Evolutionary conservation across 2,888 invertebrate genomes (phyloP).

Genomic region (Linyphia triangularis): DNA sequence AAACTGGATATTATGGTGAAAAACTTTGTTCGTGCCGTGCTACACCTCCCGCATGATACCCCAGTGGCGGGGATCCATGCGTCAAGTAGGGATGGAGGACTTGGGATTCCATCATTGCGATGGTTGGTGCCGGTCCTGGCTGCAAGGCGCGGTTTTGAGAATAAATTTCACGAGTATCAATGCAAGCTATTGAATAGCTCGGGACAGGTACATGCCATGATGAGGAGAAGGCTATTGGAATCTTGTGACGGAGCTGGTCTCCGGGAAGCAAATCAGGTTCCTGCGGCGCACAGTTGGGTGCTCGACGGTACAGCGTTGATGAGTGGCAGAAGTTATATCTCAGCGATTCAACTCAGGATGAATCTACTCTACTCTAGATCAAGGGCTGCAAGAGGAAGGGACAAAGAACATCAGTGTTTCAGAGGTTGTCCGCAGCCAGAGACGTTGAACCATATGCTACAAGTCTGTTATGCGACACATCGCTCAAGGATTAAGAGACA

Average conservation of each 20-base stretch:
- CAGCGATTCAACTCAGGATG: not conserved
- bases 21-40: not conserved
- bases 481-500: not conserved
- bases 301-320: not conserved
- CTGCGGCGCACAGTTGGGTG: not conserved
- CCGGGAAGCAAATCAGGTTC: not conserved
- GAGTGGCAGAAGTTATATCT: not conserved
- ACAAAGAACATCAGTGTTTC: not conserved
- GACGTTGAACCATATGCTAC: conserved; percentile 5
- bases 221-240: not conserved
- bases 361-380: not conserved
- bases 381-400: not conserved
- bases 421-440: not conserved
- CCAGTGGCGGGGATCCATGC: not conserved
- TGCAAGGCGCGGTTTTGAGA: not conserved
- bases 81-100: not conserved
- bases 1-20: not conserved
- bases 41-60: conserved; percentile 4
- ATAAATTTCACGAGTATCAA: not conserved
- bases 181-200: not conserved
- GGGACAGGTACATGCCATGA: not conserved
- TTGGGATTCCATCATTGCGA: not conserved
- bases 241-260: not conserved
- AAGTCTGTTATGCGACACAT: conserved; percentile 15
- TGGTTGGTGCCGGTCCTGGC: not conserved